Evolutionary conservation across 2,797 vertebrate genomes (phyloP), one percentile per base, ranked within the genome.

Genomic region (Pangasius sanitwongsei): DNA sequence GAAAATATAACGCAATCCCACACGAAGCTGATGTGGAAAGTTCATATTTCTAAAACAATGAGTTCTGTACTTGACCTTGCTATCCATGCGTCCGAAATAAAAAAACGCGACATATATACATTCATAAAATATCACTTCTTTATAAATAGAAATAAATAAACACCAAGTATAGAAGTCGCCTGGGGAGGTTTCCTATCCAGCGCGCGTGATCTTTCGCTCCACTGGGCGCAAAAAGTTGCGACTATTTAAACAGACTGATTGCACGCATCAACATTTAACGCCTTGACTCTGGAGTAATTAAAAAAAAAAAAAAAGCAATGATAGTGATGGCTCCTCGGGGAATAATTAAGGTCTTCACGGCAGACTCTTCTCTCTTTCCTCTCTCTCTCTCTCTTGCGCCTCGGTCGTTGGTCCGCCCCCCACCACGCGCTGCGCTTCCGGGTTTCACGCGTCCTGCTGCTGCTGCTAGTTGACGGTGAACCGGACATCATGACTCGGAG

Each of bases 371-470:
- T 77, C 23, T 44, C 23, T 88, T 7, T 41, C 34, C 59, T 31
- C 12, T 34, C 67, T 34, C 13, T 59, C 57, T 88, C 72, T 89
- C 61, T 88, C 77, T 75, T 41, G 83, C 59, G 25, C 57, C 63
- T 87, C 50, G 6, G 83, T 55, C 44, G 86, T 90, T 77, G 85
- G 65, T 86, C 89, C 87, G 81, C 89, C 89, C 89, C 90, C 88
- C 74, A 88, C 67, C 75, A 89, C 69, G 74, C 34, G 37, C 89
- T 86, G 83, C 83, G 91, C 91, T 94, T 94, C 94, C 94, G 93
- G 93, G 92, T 93, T 81, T 77, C 28, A 55, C 15, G 31, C 57
- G 69, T 41, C 6, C 5, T 23, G 55, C 55, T 63, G 57, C 57
- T n/a, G 1, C 65, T 23, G 11, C 31, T 20, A 65, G n/a, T 23